Base-by-base conservation (phyloP, 2,113 vertebrate species). In the Carlito syrichta region DNA sequence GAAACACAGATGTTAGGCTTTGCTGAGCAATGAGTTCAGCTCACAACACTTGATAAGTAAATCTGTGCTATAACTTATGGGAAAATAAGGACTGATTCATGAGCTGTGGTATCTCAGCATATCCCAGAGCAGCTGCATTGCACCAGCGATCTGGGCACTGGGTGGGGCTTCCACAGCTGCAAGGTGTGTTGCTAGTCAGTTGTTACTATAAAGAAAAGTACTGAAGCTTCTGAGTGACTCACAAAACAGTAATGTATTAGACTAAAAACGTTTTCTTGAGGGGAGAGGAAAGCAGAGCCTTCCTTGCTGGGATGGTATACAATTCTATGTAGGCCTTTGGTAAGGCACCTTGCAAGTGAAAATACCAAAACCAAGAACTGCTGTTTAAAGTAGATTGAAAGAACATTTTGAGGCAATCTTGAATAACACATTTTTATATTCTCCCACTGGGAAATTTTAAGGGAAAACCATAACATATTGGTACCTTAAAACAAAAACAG, bases 151-250 rank as follows among this genome's bases (percentile, higher is more conserved):
- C 77, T 0, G 30, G n/a, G 52, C 7, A 27, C 32, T 17, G 7
- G 40, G 52, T 62, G 25, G 89, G 79, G 86, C 78, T 4, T 40
- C 23, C 68, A 56, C 68, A 83, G 62, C 43, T 45, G 14, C 62
- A 23, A 76, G 86, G 52, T 71, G 52, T 13, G 38, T 54, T 78
- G 48, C 2, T 0, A 74, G 62, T 95, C 97, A 89, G 56, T 71
- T 25, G 56, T 78, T 96, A 48, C 90, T 69, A 58, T 22, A 10
- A 73, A 74, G 54, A 50, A 73, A 60, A 87, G 43, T 30, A 32
- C 8, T 25, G 83, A 87, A 73, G 50, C 71, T 35, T 54, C 20
- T 1, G 87, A 66, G 35, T 93, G 93, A 97, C 77, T 97, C 93
- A 94, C 14, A 22, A 35, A 85, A 40, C 27, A 25, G 74, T 8